Conservation (phyloP, 1,140 invertebrate genomes). For the Octopus bimaculoides region DNA sequence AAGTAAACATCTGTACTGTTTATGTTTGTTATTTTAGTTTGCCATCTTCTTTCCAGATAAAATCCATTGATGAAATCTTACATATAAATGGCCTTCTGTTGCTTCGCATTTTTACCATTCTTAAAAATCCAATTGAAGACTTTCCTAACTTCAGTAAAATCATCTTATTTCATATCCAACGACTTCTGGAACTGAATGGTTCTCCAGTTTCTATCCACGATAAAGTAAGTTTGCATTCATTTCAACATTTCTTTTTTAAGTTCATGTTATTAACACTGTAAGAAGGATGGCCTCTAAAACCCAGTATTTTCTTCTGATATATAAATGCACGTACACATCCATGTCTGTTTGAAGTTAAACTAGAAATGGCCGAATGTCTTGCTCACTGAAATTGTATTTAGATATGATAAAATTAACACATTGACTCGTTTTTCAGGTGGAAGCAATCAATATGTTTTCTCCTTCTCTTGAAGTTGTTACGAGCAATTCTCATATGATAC, state of each 20-base stretch:
- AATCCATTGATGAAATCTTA: background rate
- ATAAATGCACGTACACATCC: too few relatives aligned
- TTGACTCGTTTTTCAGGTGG: slow-evolving; percentile 37
- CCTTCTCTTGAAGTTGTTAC: slow-evolving; percentile 54
- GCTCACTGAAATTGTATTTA: too few relatives aligned
- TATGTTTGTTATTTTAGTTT: too few relatives aligned
- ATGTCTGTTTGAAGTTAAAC: too few relatives aligned
- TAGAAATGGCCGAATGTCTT: too few relatives aligned
- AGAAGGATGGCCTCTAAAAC: too few relatives aligned
- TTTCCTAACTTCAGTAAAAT: background rate
- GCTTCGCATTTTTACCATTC: background rate
- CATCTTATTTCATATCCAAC: background rate
- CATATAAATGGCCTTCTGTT: background rate
- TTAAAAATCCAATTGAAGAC: background rate
- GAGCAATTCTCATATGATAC: slow-evolving; percentile 56
- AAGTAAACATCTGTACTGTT: too few relatives aligned
- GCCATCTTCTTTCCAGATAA: background rate
- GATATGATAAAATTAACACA: too few relatives aligned
- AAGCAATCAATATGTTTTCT: slow-evolving; percentile 52
- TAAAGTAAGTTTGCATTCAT: background rate
- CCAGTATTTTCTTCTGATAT: too few relatives aligned
- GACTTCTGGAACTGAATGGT: background rate
- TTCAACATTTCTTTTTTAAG: background rate
- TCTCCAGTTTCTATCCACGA: background rate
- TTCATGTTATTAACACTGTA: too few relatives aligned